Evolutionary conservation across 2,888 invertebrate species (phyloP).

Genomic region (Isotomurus palustris): DNA sequence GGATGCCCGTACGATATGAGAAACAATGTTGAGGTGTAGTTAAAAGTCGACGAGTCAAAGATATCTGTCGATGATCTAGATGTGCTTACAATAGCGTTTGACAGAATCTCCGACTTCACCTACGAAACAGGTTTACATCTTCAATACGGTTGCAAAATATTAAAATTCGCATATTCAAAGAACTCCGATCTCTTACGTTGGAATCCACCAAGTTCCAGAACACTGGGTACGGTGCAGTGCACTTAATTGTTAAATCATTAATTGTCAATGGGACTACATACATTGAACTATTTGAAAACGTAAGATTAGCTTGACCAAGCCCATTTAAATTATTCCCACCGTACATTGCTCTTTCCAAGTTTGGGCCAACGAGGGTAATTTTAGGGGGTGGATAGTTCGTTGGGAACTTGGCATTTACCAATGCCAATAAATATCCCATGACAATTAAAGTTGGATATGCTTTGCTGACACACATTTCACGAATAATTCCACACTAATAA

Average conservation of each 20-base stretch:
- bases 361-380: too few species aligned
- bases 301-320: not conserved
- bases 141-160: too few species aligned
- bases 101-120: conserved; percentile 4
- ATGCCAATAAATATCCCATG: too few species aligned
- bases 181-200: too few species aligned
- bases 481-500: too few species aligned
- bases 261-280: conserved; percentile 28
- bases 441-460: too few species aligned
- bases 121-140: too few species aligned
- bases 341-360: too few species aligned
- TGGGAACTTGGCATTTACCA: too few species aligned
- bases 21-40: conserved; percentile 23
- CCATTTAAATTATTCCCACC: too few species aligned
- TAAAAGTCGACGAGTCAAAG: conserved; percentile 34
- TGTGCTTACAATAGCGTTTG: not conserved
- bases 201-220: conserved; percentile 39
- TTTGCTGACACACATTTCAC: too few species aligned
- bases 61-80: conserved; percentile 8
- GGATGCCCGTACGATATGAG: conserved; percentile 23
- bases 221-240: conserved; percentile 40
- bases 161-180: not conserved
- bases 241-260: conserved; percentile 26
- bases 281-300: conserved; percentile 23
- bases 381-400: too few species aligned